phyloP scores from a whole-genome alignment of 2,888 invertebrate species.

The Lamellibrachia columna region DNA sequence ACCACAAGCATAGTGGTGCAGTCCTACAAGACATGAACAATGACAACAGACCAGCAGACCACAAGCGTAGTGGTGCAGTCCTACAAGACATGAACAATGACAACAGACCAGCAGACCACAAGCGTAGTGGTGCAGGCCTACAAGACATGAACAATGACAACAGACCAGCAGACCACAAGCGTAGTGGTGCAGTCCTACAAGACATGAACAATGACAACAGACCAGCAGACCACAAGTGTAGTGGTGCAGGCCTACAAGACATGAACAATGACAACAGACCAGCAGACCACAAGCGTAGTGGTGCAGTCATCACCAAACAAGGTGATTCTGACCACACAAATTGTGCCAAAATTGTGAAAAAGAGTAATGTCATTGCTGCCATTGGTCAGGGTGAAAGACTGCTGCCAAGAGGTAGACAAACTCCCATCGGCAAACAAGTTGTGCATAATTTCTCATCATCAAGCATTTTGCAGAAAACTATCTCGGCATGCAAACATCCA shows the following conservation, averaged over 20 bases:
- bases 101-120: not conserved
- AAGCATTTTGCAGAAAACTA: not conserved
- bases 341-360: not conserved
- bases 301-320: not conserved
- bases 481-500: not conserved
- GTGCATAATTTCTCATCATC: not conserved
- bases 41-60: not conserved
- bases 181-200: not conserved
- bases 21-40: no score
- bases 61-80: not conserved
- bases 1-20: not conserved
- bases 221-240: not conserved
- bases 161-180: not conserved
- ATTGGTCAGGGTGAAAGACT: not conserved
- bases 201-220: not conserved
- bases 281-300: not conserved
- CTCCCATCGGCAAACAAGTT: not conserved
- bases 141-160: not conserved
- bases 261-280: no score
- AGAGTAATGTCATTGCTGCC: not conserved
- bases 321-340: not conserved
- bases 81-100: not conserved
- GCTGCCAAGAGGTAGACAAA: not conserved
- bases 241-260: not conserved
- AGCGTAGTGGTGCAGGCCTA: not conserved